These are phyloP conservation scores for Esox niger DNA, from an alignment of 2,113 vertebrate species.

Conservation along the genomic window DNA sequence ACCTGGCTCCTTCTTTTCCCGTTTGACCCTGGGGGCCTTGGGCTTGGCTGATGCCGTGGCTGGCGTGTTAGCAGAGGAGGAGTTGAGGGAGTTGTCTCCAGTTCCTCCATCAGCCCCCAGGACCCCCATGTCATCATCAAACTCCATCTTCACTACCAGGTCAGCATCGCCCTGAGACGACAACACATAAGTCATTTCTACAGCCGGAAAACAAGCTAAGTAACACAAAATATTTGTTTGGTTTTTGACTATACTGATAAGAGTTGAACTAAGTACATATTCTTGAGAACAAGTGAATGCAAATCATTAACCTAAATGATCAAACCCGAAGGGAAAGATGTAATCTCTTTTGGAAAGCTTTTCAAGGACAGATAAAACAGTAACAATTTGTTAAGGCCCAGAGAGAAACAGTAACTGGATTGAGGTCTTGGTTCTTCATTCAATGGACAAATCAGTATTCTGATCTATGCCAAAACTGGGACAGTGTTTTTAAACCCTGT, in stretches of 20 bases:
- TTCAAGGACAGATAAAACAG: no score
- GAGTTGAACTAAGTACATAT: no score
- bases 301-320: no score
- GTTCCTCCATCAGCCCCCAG: constrained; percentile 63
- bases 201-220: background rate
- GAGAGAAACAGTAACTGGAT: no score
- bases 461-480: no score
- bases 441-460: no score
- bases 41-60: constrained; percentile 59
- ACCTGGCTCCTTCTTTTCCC: constrained; percentile 94
- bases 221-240: background rate
- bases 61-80: constrained; percentile 34
- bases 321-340: no score
- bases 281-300: no score
- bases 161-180: constrained; percentile 81
- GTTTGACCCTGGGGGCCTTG: constrained; percentile 80
- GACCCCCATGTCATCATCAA: constrained; percentile 84
- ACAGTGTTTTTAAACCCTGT: no score
- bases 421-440: no score
- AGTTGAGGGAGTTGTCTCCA: constrained; percentile 73
- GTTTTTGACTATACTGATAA: background rate
- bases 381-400: no score
- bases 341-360: no score
- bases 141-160: constrained; percentile 82
- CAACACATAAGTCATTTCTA: background rate